Base-by-base conservation (phyloP, 1,140 invertebrate genomes). In the Meloidogyne floridensis region DNA sequence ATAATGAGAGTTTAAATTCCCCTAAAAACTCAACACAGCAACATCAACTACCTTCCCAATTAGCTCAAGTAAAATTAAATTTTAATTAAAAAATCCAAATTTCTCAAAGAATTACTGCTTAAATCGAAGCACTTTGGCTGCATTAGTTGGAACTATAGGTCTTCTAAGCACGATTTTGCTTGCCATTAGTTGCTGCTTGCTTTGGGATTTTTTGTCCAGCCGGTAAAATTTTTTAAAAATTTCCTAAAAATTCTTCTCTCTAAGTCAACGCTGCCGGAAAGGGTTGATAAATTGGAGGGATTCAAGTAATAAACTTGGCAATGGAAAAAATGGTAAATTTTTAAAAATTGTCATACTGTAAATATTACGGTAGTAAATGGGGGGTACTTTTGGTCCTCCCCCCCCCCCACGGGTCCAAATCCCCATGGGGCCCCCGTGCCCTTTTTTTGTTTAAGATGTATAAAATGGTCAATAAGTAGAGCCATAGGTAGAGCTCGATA, bases 141-240 rank as follows among this genome's bases (percentile, higher is more conserved):
- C 20, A 13, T 13, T 79, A 51, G 13, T 79, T 51, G 77, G 65
- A 69, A 51, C 43, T 20, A 51, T 79, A 13, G 56, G 20, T 18
- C 20, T 79, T 51, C 11, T 79, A 43, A 47, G 65, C 9, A 43
- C 56, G 4, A 13, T 79, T 47, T 54, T 53, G 20, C 20, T 79
- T 13, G 7, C 65, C 1, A n/a, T 72, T 69, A 18, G 69, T 47
- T 20, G 77, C 20, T 79, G 72, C 54, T 42, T 79, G 13, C 6
- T 72, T 11, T 79, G 77, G 77, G 77, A 79, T 32, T 10, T 72
- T 69, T 42, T 79, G 11, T 20, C 18, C 11, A 79, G 4, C 11
- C 69, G 77, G 77, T 79, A 72, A 47, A 47, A 13, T 65, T 18
- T n/a, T 65, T 65, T 65, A 5, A n/a, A 65, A 6, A 18, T 65